Conservation (phyloP, 2,113 vertebrate genomes). For the Lamprotornis superbus region DNA sequence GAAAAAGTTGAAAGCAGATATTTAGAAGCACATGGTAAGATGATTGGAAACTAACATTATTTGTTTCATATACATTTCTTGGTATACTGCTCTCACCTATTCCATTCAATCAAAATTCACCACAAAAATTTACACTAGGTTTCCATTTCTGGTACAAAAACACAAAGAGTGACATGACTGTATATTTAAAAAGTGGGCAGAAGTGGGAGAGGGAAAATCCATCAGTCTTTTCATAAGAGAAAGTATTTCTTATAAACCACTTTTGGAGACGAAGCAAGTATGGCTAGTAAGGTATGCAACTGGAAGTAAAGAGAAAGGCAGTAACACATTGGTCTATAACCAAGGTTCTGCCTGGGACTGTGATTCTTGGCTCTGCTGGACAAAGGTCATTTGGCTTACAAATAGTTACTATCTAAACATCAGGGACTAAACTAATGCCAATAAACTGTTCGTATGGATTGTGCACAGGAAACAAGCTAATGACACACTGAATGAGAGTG, state of each 20-base stretch:
- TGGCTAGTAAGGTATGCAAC: background rate
- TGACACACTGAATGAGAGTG: background rate
- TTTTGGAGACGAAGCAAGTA: background rate
- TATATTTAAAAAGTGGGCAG: background rate
- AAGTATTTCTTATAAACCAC: background rate
- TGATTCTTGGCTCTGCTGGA: background rate
- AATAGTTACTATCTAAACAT: constrained; percentile 1
- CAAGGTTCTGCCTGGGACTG: background rate
- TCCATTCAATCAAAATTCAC: constrained; percentile 5
- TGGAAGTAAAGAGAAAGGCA: background rate
- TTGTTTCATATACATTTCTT: background rate
- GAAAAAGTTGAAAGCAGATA: background rate
- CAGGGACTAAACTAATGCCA: background rate
- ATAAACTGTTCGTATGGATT: background rate
- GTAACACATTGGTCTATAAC: background rate
- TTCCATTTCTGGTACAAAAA: constrained; percentile 16
- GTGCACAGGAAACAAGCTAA: background rate
- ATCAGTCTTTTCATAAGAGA: background rate
- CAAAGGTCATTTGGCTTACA: constrained; percentile 27
- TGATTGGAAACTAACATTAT: background rate
- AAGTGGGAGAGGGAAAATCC: background rate
- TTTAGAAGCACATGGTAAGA: background rate
- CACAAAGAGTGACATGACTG: background rate
- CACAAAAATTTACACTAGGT: constrained; percentile 14
- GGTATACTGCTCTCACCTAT: constrained; percentile 4